Evolutionary conservation across 2,113 vertebrate species (phyloP).

Genomic region (Dipodomys ordii): DNA sequence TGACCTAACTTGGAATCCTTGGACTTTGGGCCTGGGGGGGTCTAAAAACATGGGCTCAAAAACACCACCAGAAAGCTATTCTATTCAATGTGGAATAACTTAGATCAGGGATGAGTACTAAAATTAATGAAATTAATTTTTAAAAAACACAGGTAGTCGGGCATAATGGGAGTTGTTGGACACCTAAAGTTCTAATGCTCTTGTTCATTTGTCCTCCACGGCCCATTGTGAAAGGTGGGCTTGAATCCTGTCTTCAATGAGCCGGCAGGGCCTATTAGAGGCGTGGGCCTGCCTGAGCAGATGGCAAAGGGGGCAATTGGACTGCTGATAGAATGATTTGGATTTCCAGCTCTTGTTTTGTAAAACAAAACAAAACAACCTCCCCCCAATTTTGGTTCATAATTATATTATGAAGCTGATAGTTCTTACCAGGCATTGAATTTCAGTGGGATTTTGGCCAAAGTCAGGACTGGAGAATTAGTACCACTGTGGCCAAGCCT

Average conservation of each 20-base stretch:
- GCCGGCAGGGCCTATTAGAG: background rate
- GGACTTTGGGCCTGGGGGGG: too few species aligned
- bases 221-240: background rate
- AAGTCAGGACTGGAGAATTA: background rate
- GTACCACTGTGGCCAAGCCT: background rate
- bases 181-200: background rate
- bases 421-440: slow-evolving; percentile 45
- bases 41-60: too few species aligned
- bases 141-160: background rate
- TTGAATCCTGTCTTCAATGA: background rate
- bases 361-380: background rate
- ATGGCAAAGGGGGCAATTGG: background rate
- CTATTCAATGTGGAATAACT: too few species aligned
- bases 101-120: too few species aligned
- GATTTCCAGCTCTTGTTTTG: slow-evolving; percentile 60
- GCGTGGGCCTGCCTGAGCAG: background rate
- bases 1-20: too few species aligned
- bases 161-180: background rate
- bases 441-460: slow-evolving; percentile 62
- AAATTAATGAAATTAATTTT: background rate
- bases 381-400: background rate
- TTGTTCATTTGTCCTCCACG: background rate
- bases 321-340: slow-evolving; percentile 52
- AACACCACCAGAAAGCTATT: too few species aligned
- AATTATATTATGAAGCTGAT: slow-evolving; percentile 20